Conservation (phyloP, 2,797 vertebrate genomes). For the Halcyon smyrnensis region DNA sequence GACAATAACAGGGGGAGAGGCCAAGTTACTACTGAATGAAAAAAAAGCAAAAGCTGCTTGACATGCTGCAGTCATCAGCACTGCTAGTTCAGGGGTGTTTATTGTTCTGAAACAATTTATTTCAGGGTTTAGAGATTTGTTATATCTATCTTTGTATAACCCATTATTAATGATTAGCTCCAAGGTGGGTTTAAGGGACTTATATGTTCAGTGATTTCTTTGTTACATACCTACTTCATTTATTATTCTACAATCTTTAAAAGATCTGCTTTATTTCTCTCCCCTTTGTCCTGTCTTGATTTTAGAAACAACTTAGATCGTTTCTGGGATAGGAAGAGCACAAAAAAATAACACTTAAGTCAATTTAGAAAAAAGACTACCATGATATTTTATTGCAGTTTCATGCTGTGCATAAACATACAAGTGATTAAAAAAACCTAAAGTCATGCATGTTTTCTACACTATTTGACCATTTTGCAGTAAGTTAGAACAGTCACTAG, state of each 20-base stretch:
- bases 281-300: neutral
- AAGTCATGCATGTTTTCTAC: constrained; percentile 73
- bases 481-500: constrained; percentile 68
- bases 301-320: neutral
- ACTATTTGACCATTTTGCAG: constrained; percentile 62
- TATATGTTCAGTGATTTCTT: neutral
- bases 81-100: neutral
- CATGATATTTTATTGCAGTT: constrained; percentile 76
- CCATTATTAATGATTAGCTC: neutral
- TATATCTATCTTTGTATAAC: neutral
- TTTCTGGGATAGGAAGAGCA: neutral
- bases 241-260: neutral
- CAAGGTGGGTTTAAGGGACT: neutral
- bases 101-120: neutral
- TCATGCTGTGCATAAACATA: constrained; percentile 77
- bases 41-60: neutral
- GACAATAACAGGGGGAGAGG: neutral
- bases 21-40: neutral
- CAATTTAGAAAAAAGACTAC: constrained; percentile 41
- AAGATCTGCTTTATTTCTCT: neutral
- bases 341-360: neutral
- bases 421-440: constrained; percentile 48
- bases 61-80: neutral
- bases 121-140: neutral
- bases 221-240: neutral